Evolutionary conservation across 2,888 invertebrate genomes (phyloP).

Genomic region (Drosophila formosana): DNA sequence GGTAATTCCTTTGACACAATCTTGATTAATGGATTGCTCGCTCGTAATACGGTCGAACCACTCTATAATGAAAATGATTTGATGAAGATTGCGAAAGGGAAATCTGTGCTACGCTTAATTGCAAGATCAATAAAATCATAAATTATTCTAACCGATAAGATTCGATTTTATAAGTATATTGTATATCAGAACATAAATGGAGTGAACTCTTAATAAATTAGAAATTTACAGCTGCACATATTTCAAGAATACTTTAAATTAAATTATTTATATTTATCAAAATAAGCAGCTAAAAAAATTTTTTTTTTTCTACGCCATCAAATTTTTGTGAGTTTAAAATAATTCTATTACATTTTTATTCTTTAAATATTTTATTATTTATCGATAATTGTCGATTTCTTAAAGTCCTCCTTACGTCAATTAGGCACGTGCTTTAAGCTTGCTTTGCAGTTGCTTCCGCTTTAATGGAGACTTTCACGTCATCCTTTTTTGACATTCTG

Average conservation of each 20-base stretch:
- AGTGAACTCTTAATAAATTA: background rate
- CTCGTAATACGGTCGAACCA: conserved; percentile 11
- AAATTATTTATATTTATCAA: too few relatives aligned
- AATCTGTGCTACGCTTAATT: conserved; percentile 40
- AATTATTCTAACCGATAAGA: conserved; percentile 22
- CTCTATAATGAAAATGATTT: background rate
- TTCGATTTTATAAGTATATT: background rate
- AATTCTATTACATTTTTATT: too few relatives aligned
- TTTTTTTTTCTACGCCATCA: too few relatives aligned
- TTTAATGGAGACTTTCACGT: background rate
- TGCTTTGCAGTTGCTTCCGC: background rate
- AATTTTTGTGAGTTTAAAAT: too few relatives aligned
- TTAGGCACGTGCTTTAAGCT: background rate
- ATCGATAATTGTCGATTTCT: background rate
- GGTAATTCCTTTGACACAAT: conserved; percentile 73
- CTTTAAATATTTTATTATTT: too few relatives aligned
- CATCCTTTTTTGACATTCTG: conserved; percentile 5
- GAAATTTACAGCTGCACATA: too few relatives aligned
- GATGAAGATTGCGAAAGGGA: conserved; percentile 24
- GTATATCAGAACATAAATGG: conserved; percentile 1
- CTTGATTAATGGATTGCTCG: conserved; percentile 67
- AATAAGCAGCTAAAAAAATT: too few relatives aligned
- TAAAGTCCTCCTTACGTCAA: background rate
- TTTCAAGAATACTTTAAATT: too few relatives aligned
- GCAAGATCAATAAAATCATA: conserved; percentile 21